These are phyloP conservation scores for Cremastinae sp. DNA, from an alignment of 2,888 invertebrate species.

Conservation along the genomic window DNA sequence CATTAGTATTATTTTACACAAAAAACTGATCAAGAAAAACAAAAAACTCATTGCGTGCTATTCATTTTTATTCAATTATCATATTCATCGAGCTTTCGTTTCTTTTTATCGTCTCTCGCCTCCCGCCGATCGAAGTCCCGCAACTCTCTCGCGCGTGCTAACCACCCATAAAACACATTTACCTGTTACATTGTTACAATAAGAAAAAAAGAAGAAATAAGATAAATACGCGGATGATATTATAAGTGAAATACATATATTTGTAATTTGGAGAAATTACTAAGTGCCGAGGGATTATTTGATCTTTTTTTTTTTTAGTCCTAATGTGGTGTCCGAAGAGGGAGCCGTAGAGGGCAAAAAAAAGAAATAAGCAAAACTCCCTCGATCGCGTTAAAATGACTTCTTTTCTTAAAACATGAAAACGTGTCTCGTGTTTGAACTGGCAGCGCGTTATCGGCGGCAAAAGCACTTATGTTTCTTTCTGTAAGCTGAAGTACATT, in stretches of 20 bases:
- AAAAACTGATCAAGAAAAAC: constrained; percentile 21
- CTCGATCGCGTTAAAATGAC: constrained; percentile 46
- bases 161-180: constrained; percentile 60
- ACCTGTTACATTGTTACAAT: constrained; percentile 67
- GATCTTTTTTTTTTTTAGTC: background rate
- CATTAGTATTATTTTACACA: constrained; percentile 31
- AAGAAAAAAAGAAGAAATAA: constrained; percentile 49
- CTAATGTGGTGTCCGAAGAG: background rate
- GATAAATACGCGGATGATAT: constrained; percentile 68
- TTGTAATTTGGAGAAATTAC: constrained; percentile 69
- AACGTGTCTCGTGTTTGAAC: constrained; percentile 23
- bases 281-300: constrained; percentile 54
- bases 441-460: constrained; percentile 53
- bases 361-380: constrained; percentile 29
- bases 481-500: constrained; percentile 74
- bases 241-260: constrained; percentile 74
- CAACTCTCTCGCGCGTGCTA: constrained; percentile 57
- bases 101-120: constrained; percentile 13
- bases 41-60: constrained; percentile 9
- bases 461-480: constrained; percentile 64
- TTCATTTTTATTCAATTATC: constrained; percentile 9
- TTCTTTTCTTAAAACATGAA: constrained; percentile 30
- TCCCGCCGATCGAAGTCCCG: constrained; percentile 16
- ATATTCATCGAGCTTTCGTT: background rate
- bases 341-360: constrained; percentile 20